Evolutionary conservation across 2,888 invertebrate genomes (phyloP).

Genomic region (Portevinia maculata): DNA sequence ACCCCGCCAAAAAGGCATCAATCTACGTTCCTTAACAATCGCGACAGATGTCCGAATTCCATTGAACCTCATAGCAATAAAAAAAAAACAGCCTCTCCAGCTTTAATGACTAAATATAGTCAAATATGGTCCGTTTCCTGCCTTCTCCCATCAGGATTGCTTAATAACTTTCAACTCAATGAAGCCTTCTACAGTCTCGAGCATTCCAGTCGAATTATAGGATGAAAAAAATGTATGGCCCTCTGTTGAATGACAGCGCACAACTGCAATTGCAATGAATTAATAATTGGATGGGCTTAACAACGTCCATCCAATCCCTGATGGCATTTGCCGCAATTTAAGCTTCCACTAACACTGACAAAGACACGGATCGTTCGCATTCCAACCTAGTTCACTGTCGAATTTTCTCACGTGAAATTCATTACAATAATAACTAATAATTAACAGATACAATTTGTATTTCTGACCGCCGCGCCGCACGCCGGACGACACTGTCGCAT

Average conservation of each 20-base stretch:
- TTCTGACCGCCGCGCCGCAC: too few relatives aligned
- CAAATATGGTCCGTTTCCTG: too few relatives aligned
- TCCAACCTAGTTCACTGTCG: conserved; percentile 38
- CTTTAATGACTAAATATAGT: too few relatives aligned
- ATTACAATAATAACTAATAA: conserved; percentile 69
- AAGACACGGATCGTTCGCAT: not conserved
- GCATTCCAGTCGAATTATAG: too few relatives aligned
- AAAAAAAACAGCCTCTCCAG: too few relatives aligned
- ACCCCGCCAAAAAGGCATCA: too few relatives aligned
- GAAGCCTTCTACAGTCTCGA: too few relatives aligned
- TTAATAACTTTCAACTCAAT: too few relatives aligned
- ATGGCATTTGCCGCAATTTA: conserved; percentile 43
- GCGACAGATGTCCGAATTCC: too few relatives aligned
- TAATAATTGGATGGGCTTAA: conserved; percentile 21
- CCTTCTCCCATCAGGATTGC: too few relatives aligned
- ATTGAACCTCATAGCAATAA: too few relatives aligned
- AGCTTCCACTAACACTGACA: not conserved
- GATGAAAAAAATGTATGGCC: conserved; percentile 27
- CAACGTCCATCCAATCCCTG: not conserved
- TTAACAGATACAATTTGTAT: conserved; percentile 6
- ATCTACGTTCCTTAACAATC: too few relatives aligned
- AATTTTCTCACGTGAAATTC: conserved; percentile 71
- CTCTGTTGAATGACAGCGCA: conserved; percentile 35
- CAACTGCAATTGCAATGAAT: conserved; percentile 1
- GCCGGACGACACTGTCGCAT: not conserved